phyloP scores from a whole-genome alignment of 2,888 invertebrate genomes.

The Pterobdella sp. region DNA sequence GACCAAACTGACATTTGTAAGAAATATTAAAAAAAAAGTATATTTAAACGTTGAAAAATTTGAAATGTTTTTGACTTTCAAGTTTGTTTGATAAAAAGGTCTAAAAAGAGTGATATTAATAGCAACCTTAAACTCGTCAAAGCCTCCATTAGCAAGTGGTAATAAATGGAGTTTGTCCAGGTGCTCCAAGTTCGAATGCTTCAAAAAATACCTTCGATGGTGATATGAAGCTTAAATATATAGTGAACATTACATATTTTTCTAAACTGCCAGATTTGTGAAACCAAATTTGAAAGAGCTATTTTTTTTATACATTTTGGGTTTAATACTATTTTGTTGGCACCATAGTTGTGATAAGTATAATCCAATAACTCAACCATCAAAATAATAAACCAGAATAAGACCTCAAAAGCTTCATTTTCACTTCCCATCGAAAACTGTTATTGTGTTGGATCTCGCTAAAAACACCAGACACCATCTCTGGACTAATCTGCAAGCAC shows the following conservation, averaged over 20 bases:
- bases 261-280: no score
- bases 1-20: no score
- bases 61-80: neutral
- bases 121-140: conserved; percentile 31
- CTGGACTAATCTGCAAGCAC: conserved; percentile 33
- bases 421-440: conserved; percentile 34
- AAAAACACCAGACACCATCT: conserved; percentile 34
- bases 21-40: no score
- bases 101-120: neutral
- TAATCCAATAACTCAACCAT: no score
- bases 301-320: no score
- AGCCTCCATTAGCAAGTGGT: conserved; percentile 40
- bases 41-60: no score
- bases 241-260: no score
- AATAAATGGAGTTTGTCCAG: conserved; percentile 39
- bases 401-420: conserved; percentile 36
- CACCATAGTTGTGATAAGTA: no score
- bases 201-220: conserved; percentile 32
- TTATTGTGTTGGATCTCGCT: conserved; percentile 32
- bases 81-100: neutral
- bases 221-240: no score
- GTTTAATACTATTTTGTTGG: no score
- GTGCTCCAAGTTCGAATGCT: conserved; percentile 33
- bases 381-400: no score
- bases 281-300: no score